phyloP scores from a whole-genome alignment of 2,113 vertebrate genomes.

The Phyllopteryx taeniolatus region DNA sequence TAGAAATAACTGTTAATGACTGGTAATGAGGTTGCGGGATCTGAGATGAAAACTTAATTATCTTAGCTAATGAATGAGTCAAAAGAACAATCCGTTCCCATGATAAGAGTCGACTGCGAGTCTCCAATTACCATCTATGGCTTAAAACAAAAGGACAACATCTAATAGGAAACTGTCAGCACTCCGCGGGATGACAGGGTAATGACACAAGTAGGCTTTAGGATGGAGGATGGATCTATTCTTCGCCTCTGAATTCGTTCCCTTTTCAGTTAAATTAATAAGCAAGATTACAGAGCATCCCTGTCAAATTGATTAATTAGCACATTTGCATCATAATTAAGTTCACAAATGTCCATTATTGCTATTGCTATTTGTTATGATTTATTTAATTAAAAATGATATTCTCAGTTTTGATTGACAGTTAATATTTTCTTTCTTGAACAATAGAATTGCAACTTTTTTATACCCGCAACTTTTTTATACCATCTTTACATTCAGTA shows the following conservation, averaged over 20 bases:
- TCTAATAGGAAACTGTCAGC: conserved; percentile 51
- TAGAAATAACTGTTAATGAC: conserved; percentile 11
- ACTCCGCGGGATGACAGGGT: conserved; percentile 38
- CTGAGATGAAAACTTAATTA: conserved; percentile 46
- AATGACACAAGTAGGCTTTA: conserved; percentile 40
- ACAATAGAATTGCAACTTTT: too few species aligned
- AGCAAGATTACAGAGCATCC: conserved; percentile 18
- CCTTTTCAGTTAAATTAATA: conserved; percentile 15
- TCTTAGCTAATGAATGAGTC: conserved; percentile 42
- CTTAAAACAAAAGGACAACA: conserved; percentile 52
- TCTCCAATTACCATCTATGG: conserved; percentile 60
- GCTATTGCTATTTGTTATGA: too few species aligned
- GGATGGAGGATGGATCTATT: conserved; percentile 15
- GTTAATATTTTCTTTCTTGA: too few species aligned
- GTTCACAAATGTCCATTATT: background rate
- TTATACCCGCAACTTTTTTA: too few species aligned
- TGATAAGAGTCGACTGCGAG: conserved; percentile 52
- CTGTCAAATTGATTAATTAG: conserved; percentile 31
- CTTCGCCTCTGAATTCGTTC: background rate
- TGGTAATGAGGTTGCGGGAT: conserved; percentile 25
- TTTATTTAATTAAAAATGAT: background rate
- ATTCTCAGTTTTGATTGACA: background rate
- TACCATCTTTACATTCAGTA: too few species aligned
- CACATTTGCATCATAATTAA: background rate
- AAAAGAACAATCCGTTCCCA: conserved; percentile 34